phyloP scores from a whole-genome alignment of 2,888 invertebrate species.

The Gymnosoma rotundatum region DNA sequence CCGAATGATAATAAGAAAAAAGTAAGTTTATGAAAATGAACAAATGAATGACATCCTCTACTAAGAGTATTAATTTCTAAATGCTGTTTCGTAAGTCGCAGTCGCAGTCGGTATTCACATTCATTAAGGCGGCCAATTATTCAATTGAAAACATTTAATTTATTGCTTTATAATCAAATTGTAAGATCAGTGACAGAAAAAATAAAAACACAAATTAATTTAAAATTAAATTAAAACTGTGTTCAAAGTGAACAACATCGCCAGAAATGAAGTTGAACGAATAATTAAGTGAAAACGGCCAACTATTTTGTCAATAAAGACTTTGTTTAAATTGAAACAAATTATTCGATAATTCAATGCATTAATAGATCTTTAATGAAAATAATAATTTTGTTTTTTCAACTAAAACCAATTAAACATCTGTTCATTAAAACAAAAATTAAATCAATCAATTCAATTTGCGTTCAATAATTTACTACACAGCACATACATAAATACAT shows the following conservation, averaged over 20 bases:
- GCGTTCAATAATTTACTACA: neutral
- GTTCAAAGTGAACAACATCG: constrained; percentile 24
- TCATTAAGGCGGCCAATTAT: constrained; percentile 69
- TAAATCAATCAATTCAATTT: constrained; percentile 19
- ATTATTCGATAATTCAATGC: constrained; percentile 49
- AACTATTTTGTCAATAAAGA: constrained; percentile 29
- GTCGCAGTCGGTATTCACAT: constrained; percentile 18
- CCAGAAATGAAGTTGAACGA: neutral
- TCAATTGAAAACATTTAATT: constrained; percentile 74
- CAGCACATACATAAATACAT: neutral
- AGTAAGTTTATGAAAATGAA: neutral
- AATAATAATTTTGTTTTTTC: constrained; percentile 9
- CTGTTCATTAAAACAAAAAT: constrained; percentile 36
- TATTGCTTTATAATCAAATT: constrained; percentile 80
- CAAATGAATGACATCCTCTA: constrained; percentile 3
- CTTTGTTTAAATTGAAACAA: constrained; percentile 57
- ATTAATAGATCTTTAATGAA: constrained; percentile 45
- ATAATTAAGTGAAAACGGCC: neutral
- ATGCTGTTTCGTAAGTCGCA: constrained; percentile 14
- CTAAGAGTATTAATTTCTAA: constrained; percentile 21
- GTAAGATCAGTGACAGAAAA: constrained; percentile 76
- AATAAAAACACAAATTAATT: constrained; percentile 75
- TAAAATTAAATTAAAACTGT: constrained; percentile 70
- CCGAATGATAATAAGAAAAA: neutral
- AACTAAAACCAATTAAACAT: constrained; percentile 49